phyloP scores from a whole-genome alignment of 35 echinoderm and acorn worm genomes.

The Ophiothrix spiculata region DNA sequence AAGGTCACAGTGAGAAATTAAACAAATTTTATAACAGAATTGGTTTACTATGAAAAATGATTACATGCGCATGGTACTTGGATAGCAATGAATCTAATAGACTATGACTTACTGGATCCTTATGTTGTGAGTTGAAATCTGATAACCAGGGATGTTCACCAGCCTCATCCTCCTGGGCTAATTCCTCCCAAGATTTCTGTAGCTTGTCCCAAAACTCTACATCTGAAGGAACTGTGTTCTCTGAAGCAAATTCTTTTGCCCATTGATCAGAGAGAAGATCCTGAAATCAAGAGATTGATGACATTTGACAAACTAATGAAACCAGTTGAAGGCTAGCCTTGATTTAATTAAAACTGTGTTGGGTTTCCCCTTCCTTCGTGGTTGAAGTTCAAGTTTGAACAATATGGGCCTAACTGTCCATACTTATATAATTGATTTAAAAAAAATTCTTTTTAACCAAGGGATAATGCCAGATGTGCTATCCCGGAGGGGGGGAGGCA shows the following conservation, averaged over 20 bases:
- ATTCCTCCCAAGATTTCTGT: conserved; percentile 84
- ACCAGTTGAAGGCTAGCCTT: neutral
- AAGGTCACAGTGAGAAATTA: no score
- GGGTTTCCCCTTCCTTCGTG: neutral
- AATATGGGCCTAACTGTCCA: neutral
- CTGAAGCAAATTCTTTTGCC: conserved; percentile 59
- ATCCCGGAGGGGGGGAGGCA: no score
- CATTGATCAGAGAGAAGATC: conserved; percentile 57
- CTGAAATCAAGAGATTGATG: neutral
- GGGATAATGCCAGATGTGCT: no score
- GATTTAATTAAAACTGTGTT: no score
- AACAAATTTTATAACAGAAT: no score
- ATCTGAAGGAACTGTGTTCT: conserved; percentile 74
- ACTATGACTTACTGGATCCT: conserved; percentile 70
- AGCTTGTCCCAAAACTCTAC: conserved; percentile 90
- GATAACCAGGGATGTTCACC: conserved; percentile 74
- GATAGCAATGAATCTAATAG: no score
- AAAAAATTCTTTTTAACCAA: no score
- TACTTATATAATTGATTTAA: neutral
- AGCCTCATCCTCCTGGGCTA: conserved; percentile 39
- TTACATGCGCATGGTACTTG: no score
- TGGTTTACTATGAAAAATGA: no score
- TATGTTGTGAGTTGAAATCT: conserved; percentile 51
- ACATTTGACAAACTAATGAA: neutral
- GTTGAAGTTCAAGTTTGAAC: neutral